Percentiles rank a stretch among this genome's conserved stretches.
These are phyloP conservation scores for Plutella xylostella DNA, from an alignment of 2,888 invertebrate species.

Conservation along the genomic window DNA sequence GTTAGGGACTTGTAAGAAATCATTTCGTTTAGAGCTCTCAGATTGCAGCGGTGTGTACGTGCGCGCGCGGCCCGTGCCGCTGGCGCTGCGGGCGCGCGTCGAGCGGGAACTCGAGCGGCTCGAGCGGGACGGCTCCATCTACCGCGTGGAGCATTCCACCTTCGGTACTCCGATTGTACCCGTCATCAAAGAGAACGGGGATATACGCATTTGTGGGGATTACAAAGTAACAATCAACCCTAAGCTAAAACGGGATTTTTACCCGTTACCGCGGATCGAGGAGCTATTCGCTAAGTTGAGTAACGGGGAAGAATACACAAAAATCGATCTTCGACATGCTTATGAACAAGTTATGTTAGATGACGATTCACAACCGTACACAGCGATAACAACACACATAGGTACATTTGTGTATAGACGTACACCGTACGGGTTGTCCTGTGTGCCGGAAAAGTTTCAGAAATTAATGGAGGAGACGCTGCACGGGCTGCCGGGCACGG, in stretches of 20 bases:
- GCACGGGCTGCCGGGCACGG: neutral
- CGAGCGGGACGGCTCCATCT: no score
- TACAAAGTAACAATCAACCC: constrained; percentile 16
- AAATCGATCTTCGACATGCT: constrained; percentile 7
- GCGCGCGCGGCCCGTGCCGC: neutral
- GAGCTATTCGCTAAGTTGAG: no score
- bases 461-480: constrained; percentile 6
- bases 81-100: neutral
- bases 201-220: constrained; percentile 12
- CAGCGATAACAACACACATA: constrained; percentile 9
- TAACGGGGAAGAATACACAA: neutral
- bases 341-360: constrained; percentile 3
- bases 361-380: constrained; percentile 5
- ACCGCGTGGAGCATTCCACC: constrained; percentile 21
- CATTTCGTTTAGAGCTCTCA: no score
- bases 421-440: constrained; percentile 8
- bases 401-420: constrained; percentile 8
- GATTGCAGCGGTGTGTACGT: no score
- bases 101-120: constrained; percentile 9
- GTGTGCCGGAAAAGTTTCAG: constrained; percentile 9
- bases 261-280: constrained; percentile 12
- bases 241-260: constrained; percentile 9
- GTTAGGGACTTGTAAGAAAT: no score
- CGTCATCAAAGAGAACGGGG: constrained; percentile 4
- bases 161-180: constrained; percentile 19